These are phyloP conservation scores for Anas platyrhynchos DNA, from an alignment of 2,113 vertebrate genomes.

Conservation along the genomic window DNA sequence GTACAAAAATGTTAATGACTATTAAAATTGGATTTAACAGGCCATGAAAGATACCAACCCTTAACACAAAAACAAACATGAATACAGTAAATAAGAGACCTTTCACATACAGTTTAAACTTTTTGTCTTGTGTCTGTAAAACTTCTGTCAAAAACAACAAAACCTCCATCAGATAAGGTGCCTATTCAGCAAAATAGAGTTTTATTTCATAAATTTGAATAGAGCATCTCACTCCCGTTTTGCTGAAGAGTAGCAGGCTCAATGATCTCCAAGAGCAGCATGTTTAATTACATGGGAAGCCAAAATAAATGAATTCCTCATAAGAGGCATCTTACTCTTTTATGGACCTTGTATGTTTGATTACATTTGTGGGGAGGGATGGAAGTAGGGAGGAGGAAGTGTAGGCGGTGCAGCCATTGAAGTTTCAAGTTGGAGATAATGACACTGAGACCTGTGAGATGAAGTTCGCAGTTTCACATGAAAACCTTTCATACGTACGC, in stretches of 20 bases:
- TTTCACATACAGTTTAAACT: neutral
- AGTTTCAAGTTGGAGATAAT: neutral
- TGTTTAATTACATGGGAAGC: neutral
- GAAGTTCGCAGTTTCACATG: neutral
- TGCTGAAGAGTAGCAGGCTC: neutral
- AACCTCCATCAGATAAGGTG: neutral
- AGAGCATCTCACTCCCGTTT: neutral
- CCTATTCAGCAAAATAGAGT: neutral
- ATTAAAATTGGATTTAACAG: neutral
- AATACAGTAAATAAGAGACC: neutral
- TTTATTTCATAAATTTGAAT: neutral
- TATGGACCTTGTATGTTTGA: too few relatives aligned
- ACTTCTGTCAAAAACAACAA: neutral
- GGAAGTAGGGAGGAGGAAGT: too few relatives aligned
- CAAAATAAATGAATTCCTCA: neutral
- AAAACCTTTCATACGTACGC: neutral
- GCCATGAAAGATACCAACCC: neutral
- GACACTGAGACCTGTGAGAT: neutral
- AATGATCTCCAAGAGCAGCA: neutral
- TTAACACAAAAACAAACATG: neutral
- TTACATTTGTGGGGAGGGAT: neutral
- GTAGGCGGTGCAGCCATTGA: neutral
- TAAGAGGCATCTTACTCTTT: neutral
- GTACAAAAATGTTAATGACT: neutral
- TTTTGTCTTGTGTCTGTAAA: neutral